Evolutionary conservation across 2,113 vertebrate genomes (phyloP).

Genomic region (Pelusios castaneus): DNA sequence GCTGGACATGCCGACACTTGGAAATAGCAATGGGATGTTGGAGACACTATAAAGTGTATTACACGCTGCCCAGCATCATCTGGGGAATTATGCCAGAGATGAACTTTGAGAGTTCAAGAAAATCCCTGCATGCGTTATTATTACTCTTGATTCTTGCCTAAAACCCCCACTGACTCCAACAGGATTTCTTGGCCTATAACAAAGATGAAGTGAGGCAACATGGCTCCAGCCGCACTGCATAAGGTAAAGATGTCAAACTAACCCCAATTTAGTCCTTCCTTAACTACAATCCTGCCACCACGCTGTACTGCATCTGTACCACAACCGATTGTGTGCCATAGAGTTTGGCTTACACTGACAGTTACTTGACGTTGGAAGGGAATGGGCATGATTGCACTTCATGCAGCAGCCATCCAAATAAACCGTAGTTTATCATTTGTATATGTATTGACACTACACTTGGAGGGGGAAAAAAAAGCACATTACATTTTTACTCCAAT

Average conservation of each 20-base stretch:
- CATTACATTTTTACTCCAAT: background rate
- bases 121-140: background rate
- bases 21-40: background rate
- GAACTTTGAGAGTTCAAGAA: background rate
- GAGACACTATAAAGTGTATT: background rate
- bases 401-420: background rate
- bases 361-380: background rate
- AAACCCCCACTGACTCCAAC: background rate
- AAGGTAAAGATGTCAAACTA: background rate
- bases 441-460: background rate
- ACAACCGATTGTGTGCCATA: background rate
- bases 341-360: background rate
- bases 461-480: background rate
- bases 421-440: background rate
- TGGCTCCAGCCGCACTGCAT: background rate
- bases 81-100: background rate
- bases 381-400: slow-evolving; percentile 14
- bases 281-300: background rate
- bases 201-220: background rate
- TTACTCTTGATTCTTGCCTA: background rate
- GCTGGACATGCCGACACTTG: background rate
- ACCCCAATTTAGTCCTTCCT: background rate
- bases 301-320: background rate
- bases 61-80: background rate
- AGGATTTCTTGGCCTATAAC: background rate